These are phyloP conservation scores for Acanthisitta chloris DNA, from an alignment of 2,113 vertebrate genomes.

Conservation along the genomic window DNA sequence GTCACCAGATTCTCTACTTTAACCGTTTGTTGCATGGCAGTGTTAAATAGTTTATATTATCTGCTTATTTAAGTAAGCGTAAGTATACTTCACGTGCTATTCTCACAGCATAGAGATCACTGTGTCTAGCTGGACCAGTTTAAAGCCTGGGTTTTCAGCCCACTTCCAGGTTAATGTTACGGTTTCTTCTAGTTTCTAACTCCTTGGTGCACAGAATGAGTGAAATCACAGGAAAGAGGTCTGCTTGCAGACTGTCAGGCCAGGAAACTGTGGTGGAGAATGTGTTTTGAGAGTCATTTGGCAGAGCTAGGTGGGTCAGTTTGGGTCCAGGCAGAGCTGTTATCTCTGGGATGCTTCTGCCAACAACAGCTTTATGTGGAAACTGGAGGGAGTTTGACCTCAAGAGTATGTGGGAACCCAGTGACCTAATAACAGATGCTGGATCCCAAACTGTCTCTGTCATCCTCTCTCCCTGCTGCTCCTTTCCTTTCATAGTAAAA, in stretches of 20 bases:
- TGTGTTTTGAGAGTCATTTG: background rate
- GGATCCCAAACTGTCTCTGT: background rate
- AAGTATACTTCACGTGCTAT: background rate
- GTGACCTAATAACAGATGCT: background rate
- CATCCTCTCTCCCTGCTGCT: background rate
- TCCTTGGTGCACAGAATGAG: background rate
- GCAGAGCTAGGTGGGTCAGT: background rate
- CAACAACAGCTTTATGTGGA: background rate
- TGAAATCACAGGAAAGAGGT: background rate
- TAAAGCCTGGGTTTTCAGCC: background rate
- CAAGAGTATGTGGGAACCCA: background rate
- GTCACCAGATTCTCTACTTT: background rate
- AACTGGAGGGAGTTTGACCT: background rate
- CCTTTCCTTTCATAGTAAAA: background rate
- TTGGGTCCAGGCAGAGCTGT: background rate
- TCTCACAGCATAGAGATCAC: background rate
- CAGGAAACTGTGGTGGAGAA: background rate
- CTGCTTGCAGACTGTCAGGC: background rate
- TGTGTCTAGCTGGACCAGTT: background rate
- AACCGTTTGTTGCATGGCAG: background rate
- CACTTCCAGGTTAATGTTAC: background rate
- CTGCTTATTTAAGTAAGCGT: background rate
- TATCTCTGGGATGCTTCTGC: background rate
- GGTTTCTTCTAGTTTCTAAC: background rate
- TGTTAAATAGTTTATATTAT: background rate